A percentile compares a stretch with the other conserved stretches of the same genome.
These are phyloP conservation scores for Drosophila sp. DNA, from an alignment of 1,140 invertebrate genomes.

Conservation along the genomic window DNA sequence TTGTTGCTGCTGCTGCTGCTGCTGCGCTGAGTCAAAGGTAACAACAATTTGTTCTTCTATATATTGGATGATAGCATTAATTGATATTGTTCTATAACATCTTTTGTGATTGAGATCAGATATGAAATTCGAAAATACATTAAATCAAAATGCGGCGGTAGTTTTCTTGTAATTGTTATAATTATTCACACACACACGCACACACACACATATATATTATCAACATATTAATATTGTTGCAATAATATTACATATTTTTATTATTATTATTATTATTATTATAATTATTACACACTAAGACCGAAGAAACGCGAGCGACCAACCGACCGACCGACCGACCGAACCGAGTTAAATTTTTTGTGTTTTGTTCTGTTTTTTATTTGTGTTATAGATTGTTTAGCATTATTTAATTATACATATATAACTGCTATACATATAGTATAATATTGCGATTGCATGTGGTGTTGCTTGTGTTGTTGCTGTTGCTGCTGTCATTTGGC, in stretches of 20 bases:
- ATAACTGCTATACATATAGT: not conserved
- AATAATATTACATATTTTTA: no score
- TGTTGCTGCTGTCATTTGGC: slow-evolving; percentile 2
- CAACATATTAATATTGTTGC: no score
- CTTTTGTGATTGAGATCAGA: slow-evolving; percentile 37
- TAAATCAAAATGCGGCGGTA: no score
- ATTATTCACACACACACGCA: not conserved
- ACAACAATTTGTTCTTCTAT: not conserved
- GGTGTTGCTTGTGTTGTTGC: not conserved
- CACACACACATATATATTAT: no score
- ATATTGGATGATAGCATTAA: no score
- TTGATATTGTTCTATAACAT: no score
- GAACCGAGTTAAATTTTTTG: slow-evolving; percentile 49
- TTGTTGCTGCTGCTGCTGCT: not conserved
- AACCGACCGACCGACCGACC: slow-evolving; percentile 60
- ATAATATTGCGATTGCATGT: slow-evolving; percentile 5
- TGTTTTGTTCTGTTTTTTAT: not conserved
- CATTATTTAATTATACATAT: slow-evolving; percentile 4
- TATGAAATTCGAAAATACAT: not conserved
- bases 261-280: no score
- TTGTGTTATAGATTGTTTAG: slow-evolving; percentile 4
- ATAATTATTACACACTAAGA: slow-evolving; percentile 12
- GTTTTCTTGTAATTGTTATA: no score
- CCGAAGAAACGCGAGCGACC: slow-evolving; percentile 12
- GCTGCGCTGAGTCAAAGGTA: slow-evolving; percentile 5